Evolutionary conservation across 1,140 invertebrate species (phyloP), one percentile per base, ranked within the genome.

Genomic region (Zaprionus inermis): DNA sequence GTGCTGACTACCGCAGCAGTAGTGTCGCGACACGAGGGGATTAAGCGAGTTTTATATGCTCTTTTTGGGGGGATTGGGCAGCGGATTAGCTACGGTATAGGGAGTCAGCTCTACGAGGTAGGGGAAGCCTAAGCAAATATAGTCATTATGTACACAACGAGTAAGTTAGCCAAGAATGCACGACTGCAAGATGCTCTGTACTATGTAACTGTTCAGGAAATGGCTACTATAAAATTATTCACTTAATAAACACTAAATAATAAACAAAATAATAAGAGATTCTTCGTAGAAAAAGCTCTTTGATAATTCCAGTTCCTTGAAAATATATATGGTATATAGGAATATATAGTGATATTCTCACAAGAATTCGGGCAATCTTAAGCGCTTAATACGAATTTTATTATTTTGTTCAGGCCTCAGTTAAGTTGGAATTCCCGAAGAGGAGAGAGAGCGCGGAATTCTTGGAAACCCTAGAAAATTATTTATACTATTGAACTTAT

Each of bases 1-100:
- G 38, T 66, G 70, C 57, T 65, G 68, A 64, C 68, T 61, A 49
- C 44, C 38, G 59, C 51, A 63, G 41, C 59, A 68, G 49, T 28
- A 46, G 38, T 38, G 34, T 49, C 24, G 32, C 49, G 12, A 12
- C 18, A 57, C n/a, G 18, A 18, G 18, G 56, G 69, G 61, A 68
- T 60, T 73, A 68, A 36, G 64, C 71, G 56, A 44, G 38, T 44
- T 44, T 44, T 32, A 32, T 28, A 38, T 44, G 38, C 38, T 44
- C 38, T 44, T 44, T 28, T 28, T 5, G n/a, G n/a, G 38, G 38
- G 34, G 34, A 44, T 18, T 16, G n/a, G 38, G n/a, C 7, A 44
- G 38, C 38, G 16, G 38, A 44, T 44, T 44, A 44, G n/a, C 2
- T 44, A 9, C 6, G 7, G 1, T 16, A 16, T 9, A 44, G 38